phyloP scores from a whole-genome alignment of 2,797 vertebrate genomes.

The Cirrhinus molitorella region DNA sequence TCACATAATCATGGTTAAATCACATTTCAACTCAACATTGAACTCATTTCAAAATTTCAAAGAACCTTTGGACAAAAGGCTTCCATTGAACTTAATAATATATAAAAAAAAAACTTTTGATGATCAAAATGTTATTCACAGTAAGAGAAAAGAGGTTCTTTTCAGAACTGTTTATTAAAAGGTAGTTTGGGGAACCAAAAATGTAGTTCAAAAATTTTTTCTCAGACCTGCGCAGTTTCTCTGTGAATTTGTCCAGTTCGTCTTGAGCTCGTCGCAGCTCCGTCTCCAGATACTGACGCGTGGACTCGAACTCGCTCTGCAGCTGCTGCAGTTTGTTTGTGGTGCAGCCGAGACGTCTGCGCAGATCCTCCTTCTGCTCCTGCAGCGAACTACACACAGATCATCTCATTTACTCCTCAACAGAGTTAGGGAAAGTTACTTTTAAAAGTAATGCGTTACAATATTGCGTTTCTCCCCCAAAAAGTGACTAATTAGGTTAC shows the following conservation, averaged over 20 bases:
- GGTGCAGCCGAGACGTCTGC: constrained; percentile 92
- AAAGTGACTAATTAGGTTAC: too few species aligned
- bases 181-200: too few species aligned
- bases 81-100: not conserved
- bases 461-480: too few species aligned
- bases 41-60: not conserved
- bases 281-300: constrained; percentile 93
- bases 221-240: constrained; percentile 91
- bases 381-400: constrained; percentile 84
- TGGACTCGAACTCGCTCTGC: constrained; percentile 94
- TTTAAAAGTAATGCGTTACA: too few species aligned
- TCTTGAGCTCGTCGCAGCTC: constrained; percentile 94
- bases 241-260: constrained; percentile 95
- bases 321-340: constrained; percentile 96
- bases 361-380: constrained; percentile 96
- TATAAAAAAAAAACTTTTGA: not conserved
- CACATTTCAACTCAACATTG: too few species aligned
- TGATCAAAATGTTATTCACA: too few species aligned
- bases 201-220: too few species aligned
- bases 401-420: not conserved
- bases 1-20: too few species aligned
- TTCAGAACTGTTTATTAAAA: not conserved
- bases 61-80: not conserved
- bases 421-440: too few species aligned
- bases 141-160: not conserved